These are phyloP conservation scores for Engraulis encrasicolus DNA, from an alignment of 2,113 vertebrate species.

Conservation along the genomic window DNA sequence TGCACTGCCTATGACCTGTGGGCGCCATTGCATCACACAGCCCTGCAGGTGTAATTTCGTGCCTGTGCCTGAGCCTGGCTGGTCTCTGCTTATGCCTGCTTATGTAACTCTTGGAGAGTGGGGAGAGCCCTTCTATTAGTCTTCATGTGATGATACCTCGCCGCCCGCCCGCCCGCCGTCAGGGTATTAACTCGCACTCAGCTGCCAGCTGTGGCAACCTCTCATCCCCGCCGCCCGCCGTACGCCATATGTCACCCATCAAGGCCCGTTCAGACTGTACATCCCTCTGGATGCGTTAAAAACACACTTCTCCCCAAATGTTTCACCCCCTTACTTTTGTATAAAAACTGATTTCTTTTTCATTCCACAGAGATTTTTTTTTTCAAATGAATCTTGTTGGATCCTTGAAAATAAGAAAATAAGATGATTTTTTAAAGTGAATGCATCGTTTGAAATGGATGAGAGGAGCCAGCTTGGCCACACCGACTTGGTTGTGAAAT, in stretches of 20 bases:
- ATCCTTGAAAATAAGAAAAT: too few relatives aligned
- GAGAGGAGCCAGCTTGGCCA: too few relatives aligned
- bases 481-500: too few relatives aligned
- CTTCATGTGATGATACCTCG: slow-evolving; percentile 62
- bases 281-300: too few relatives aligned
- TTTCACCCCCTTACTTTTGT: too few relatives aligned
- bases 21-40: slow-evolving; percentile 30
- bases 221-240: slow-evolving; percentile 30
- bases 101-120: slow-evolving; percentile 56
- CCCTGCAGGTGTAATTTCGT: slow-evolving; percentile 55
- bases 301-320: too few relatives aligned
- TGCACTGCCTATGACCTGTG: background rate
- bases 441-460: background rate
- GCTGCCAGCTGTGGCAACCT: slow-evolving; percentile 54
- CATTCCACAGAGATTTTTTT: too few relatives aligned
- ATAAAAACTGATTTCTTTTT: too few relatives aligned
- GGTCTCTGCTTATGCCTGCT: slow-evolving; percentile 45
- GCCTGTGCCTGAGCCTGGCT: slow-evolving; percentile 44
- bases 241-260: slow-evolving; percentile 60
- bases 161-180: too few relatives aligned
- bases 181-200: slow-evolving; percentile 51
- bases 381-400: too few relatives aligned
- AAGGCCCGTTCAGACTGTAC: slow-evolving; percentile 37
- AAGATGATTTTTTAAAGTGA: too few relatives aligned
- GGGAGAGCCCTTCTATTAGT: slow-evolving; percentile 51